A percentile compares a stretch with the other conserved stretches of the same genome.
Conservation (phyloP, 2,888 invertebrate species). For the Pseudanteris insignis region DNA sequence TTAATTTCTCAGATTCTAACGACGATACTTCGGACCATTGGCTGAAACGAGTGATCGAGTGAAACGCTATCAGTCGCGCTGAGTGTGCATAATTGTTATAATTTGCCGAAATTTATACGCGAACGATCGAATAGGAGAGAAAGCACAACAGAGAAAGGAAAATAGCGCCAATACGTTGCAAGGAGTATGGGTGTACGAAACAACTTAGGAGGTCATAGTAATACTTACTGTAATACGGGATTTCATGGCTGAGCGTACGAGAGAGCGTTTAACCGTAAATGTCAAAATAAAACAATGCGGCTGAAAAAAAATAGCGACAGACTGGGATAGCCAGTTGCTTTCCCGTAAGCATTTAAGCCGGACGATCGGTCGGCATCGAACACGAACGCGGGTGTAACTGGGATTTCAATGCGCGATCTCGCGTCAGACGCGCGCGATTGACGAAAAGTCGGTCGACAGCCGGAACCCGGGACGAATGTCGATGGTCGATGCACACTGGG, state of each 20-base stretch:
- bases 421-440: too few species aligned
- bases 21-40: too few species aligned
- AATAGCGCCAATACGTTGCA: slow-evolving; percentile 24
- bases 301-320: too few species aligned
- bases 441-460: slow-evolving; percentile 11
- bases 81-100: slow-evolving; percentile 4
- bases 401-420: too few species aligned
- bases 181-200: slow-evolving; percentile 33
- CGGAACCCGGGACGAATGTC: slow-evolving; percentile 14
- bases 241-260: slow-evolving; percentile 37
- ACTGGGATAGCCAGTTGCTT: too few species aligned
- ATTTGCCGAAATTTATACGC: slow-evolving; percentile 25
- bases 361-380: too few species aligned
- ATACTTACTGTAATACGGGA: slow-evolving; percentile 38
- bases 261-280: slow-evolving; percentile 41
- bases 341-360: slow-evolving; percentile 5
- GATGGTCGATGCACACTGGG: not conserved
- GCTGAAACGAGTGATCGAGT: too few species aligned
- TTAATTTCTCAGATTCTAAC: too few species aligned
- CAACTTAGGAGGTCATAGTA: slow-evolving; percentile 41
- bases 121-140: slow-evolving; percentile 24
- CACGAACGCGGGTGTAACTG: too few species aligned
- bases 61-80: too few species aligned
- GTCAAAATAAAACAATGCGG: slow-evolving; percentile 43
- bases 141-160: slow-evolving; percentile 38